Evolutionary conservation across 2,113 vertebrate species (phyloP).

Genomic region (Oreamnos americanus): DNA sequence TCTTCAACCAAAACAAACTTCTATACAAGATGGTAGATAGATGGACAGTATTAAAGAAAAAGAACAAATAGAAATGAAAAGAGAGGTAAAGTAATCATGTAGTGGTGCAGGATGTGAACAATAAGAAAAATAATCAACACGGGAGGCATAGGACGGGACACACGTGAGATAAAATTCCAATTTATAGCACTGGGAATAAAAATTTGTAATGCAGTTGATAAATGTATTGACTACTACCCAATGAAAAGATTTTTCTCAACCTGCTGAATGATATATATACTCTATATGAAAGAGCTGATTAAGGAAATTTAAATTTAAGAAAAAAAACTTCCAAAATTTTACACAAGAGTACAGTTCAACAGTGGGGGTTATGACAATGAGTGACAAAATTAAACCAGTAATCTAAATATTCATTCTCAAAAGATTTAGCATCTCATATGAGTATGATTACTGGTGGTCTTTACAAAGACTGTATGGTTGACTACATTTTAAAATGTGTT

Average conservation of each 20-base stretch:
- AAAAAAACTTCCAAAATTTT: background rate
- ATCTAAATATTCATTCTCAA: background rate
- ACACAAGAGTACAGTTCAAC: background rate
- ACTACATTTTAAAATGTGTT: background rate
- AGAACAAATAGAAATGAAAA: background rate
- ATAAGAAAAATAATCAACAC: background rate
- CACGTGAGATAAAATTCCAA: background rate
- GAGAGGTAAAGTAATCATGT: background rate
- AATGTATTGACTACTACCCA: background rate
- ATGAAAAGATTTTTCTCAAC: background rate
- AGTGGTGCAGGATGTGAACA: background rate
- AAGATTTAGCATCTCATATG: background rate
- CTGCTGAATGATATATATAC: background rate
- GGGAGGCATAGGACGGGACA: background rate
- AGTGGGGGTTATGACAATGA: background rate
- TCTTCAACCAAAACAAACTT: background rate
- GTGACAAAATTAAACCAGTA: background rate
- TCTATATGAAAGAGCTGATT: background rate
- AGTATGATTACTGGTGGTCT: background rate
- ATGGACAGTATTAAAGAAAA: background rate
- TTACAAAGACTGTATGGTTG: background rate
- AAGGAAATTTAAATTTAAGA: background rate
- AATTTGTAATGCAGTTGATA: background rate
- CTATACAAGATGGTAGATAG: background rate
- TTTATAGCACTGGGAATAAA: background rate